These are phyloP conservation scores for Asteroscopus sphinx DNA, from an alignment of 2,888 invertebrate genomes.

Conservation along the genomic window DNA sequence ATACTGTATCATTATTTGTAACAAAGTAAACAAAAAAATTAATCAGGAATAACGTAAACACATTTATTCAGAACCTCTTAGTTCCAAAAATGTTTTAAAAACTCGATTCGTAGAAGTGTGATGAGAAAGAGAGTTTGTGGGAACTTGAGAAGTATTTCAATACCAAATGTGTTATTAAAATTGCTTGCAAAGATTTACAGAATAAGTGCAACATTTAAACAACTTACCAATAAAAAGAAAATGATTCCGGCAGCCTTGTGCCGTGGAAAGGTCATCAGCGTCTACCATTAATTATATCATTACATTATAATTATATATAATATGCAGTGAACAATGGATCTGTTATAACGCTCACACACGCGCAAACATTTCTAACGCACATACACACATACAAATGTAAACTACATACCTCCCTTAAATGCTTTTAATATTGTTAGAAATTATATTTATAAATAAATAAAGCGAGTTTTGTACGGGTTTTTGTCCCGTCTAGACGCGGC, in stretches of 20 bases:
- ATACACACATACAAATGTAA: conserved; percentile 62
- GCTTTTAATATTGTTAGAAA: conserved; percentile 74
- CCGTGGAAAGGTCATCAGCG: conserved; percentile 67
- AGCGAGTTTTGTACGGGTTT: conserved; percentile 61
- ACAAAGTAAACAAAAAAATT: too few species aligned
- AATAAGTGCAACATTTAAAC: conserved; percentile 1
- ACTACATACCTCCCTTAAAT: conserved; percentile 80
- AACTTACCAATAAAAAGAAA: conserved; percentile 83
- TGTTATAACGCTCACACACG: conserved; percentile 53
- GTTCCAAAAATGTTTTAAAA: too few species aligned
- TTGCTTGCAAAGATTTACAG: too few species aligned
- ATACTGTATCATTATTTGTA: too few species aligned
- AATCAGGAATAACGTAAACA: too few species aligned
- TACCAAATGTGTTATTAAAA: too few species aligned
- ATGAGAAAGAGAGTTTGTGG: too few species aligned
- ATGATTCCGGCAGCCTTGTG: conserved; percentile 70
- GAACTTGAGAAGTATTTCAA: too few species aligned
- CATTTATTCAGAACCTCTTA: too few species aligned
- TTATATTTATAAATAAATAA: conserved; percentile 74
- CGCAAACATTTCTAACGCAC: conserved; percentile 36
- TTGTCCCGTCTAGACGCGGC: conserved; percentile 37
- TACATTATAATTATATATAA: conserved; percentile 65
- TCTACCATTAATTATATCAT: conserved; percentile 52
- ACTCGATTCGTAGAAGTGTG: too few species aligned
- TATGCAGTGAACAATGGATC: conserved; percentile 55